Conservation (phyloP, 2,888 invertebrate genomes). For the Leucophenga maculata region DNA sequence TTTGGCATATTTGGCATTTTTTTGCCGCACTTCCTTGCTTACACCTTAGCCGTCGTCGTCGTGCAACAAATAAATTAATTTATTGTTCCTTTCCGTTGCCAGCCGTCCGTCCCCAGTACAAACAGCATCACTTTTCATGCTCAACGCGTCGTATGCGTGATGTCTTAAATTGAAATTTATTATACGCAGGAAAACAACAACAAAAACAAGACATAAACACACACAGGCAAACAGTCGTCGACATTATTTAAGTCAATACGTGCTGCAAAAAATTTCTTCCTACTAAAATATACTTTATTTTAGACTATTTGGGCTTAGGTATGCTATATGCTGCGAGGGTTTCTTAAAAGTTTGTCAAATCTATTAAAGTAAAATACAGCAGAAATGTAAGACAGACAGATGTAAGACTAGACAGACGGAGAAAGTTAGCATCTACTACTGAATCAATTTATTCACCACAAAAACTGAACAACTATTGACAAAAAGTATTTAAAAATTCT, state of each 20-base stretch:
- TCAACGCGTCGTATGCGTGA: constrained; percentile 16
- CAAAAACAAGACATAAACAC: neutral
- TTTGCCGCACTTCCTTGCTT: neutral
- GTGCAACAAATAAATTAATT: constrained; percentile 18
- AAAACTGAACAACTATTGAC: no score
- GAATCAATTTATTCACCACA: no score
- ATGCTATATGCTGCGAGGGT: no score
- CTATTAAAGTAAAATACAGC: no score
- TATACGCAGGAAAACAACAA: neutral
- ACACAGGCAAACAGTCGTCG: neutral
- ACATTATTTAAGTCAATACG: neutral
- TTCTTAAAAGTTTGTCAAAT: no score
- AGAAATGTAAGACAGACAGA: no score
- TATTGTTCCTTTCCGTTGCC: constrained; percentile 16
- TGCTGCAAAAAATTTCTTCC: no score
- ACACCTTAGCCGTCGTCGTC: neutral
- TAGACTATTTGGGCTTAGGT: no score
- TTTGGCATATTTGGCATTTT: neutral
- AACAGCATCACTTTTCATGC: neutral
- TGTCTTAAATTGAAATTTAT: constrained; percentile 21
- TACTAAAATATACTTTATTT: no score
- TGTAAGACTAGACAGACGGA: no score
- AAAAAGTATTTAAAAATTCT: no score
- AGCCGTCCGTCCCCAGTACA: neutral
- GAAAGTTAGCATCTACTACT: no score